These are phyloP conservation scores for Dendropsophus ebraccatus DNA, from an alignment of 2,113 vertebrate species.

Conservation along the genomic window DNA sequence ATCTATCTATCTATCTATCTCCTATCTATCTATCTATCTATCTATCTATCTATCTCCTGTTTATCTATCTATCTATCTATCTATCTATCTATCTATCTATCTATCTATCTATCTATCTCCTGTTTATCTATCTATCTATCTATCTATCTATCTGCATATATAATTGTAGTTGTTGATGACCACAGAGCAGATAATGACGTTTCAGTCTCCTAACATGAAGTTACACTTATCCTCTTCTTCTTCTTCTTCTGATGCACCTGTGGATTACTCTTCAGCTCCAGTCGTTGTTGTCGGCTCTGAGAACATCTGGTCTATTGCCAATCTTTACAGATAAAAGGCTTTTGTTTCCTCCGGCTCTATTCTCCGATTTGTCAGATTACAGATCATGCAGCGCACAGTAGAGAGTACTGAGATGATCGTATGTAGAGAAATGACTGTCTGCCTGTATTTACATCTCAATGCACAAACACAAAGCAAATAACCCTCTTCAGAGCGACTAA, in stretches of 20 bases:
- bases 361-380: neutral
- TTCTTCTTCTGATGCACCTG: slow-evolving; percentile 6
- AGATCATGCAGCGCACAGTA: neutral
- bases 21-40: too few species aligned
- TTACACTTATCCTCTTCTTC: neutral
- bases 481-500: neutral
- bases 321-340: neutral
- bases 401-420: neutral
- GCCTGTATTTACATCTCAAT: slow-evolving; percentile 34
- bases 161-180: too few species aligned
- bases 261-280: neutral
- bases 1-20: too few species aligned
- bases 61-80: too few species aligned
- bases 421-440: neutral
- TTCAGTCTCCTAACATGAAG: too few species aligned
- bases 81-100: too few species aligned
- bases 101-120: too few species aligned
- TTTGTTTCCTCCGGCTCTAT: slow-evolving; percentile 32
- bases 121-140: too few species aligned
- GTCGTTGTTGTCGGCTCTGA: neutral
- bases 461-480: slow-evolving; percentile 38
- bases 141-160: too few species aligned
- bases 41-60: too few species aligned
- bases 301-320: slow-evolving; percentile 1
- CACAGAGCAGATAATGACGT: too few species aligned